Base-by-base conservation (phyloP, 1,140 invertebrate genomes). In the Meloidogyne exigua region DNA sequence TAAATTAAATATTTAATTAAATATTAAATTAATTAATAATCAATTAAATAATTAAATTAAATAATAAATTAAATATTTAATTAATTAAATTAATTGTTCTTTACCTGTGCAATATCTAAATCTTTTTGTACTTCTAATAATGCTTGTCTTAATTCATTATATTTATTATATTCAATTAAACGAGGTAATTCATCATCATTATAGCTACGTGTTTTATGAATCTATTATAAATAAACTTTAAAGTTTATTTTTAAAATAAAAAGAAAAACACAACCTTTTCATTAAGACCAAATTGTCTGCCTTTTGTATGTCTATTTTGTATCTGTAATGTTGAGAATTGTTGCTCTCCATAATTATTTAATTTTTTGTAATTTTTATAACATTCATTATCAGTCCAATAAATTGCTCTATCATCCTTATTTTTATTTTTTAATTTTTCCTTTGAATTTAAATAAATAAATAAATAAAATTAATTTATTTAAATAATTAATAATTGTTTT, bases 131-230 rank as follows among this genome's bases (percentile, higher is more conserved):
- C 49, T n/a, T 57, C 18, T n/a, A 57, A 57, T n/a, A 57, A 57
- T n/a, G 49, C 49, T 57, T 12, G 4, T 57, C 49, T 57, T 57
- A 57, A 57, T n/a, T 57, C 49, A 4, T 57, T n/a, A n/a, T 57
- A 57, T 57, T 57, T 18, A 9, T n/a, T 57, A n/a, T 57, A n/a
- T n/a, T 57, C 49, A 57, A 57, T 57, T n/a, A 57, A 57, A n/a
- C 49, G 49, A 57, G 49, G 49, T n/a, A 57, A 57, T 57, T 57
- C 49, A 57, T 57, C 49, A n/a, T 57, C n/a, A 57, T 57, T 57
- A 57, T n/a, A 57, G 21, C 49, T 57, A 4, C 49, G 18, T 9
- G 49, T 57, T 57, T 57, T 57, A 5, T 57, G 18, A n/a, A 57
- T 57, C 49, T 57, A n/a, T n/a, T n/a, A n/a, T n/a, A 57, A 39